phyloP scores from a whole-genome alignment of 1,140 invertebrate species.

The Oncopeltus fasciatus region DNA sequence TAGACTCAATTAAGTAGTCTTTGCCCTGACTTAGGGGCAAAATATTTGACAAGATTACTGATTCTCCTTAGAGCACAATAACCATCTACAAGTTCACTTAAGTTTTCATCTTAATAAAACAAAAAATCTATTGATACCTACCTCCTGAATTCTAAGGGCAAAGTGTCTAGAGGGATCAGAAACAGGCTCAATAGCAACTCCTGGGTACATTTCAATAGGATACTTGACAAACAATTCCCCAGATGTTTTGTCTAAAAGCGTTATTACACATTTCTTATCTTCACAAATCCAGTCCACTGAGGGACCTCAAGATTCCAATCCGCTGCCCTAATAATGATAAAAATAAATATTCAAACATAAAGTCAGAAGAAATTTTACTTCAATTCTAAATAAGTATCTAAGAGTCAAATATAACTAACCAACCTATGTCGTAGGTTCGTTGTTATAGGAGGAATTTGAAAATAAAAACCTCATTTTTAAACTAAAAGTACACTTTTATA shows the following conservation, averaged over 20 bases:
- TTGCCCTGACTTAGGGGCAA: too few species aligned
- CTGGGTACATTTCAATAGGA: conserved; percentile 91
- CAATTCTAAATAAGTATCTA: neutral
- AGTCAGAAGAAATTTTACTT: too few species aligned
- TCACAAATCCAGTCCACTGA: conserved; percentile 90
- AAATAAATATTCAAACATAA: neutral
- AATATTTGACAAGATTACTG: too few species aligned
- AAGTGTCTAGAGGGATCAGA: conserved; percentile 98
- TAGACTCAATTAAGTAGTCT: too few species aligned
- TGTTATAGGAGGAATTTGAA: conserved; percentile 89
- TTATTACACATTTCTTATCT: conserved; percentile 72
- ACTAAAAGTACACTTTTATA: conserved; percentile 94
- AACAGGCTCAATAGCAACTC: conserved; percentile 85
- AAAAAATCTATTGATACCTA: conserved; percentile 23
- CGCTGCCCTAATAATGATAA: conserved; percentile 55
- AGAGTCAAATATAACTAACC: conserved; percentile 14
- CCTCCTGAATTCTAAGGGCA: conserved; percentile 90
- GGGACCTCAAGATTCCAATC: conserved; percentile 95
- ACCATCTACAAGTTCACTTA: too few species aligned
- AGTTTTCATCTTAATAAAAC: too few species aligned
- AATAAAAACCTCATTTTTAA: conserved; percentile 96
- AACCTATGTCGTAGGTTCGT: conserved; percentile 94
- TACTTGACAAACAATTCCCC: conserved; percentile 97
- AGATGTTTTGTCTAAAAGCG: conserved; percentile 87
- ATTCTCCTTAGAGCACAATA: too few species aligned